Evolutionary conservation across 2,888 invertebrate species (phyloP).

Genomic region (Cinara cedri): DNA sequence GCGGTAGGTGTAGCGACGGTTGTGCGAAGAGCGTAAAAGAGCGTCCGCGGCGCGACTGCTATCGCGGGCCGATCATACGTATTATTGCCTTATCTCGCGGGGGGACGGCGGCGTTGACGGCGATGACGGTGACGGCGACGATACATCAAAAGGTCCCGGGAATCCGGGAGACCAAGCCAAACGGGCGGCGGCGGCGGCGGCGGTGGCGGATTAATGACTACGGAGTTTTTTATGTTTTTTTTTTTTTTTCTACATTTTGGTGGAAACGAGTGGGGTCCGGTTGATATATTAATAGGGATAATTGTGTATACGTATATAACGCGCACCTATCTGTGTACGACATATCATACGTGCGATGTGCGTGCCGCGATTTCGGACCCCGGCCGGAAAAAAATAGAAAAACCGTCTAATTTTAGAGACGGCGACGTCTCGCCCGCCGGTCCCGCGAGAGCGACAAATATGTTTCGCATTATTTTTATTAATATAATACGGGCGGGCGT

Average conservation of each 20-base stretch:
- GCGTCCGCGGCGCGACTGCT: slow-evolving; percentile 28
- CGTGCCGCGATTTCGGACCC: background rate
- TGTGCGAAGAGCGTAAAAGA: slow-evolving; percentile 19
- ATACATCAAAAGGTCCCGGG: slow-evolving; percentile 32
- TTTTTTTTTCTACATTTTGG: background rate
- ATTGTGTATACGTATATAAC: slow-evolving; percentile 2
- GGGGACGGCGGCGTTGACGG: background rate
- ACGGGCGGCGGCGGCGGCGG: background rate
- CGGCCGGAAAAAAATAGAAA: background rate
- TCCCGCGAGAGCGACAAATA: too few relatives aligned
- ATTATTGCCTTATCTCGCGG: slow-evolving; percentile 10
- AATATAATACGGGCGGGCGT: background rate
- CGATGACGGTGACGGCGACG: background rate
- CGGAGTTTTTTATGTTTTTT: background rate
- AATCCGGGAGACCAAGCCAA: slow-evolving; percentile 29
- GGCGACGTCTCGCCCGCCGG: background rate
- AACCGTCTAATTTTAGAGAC: slow-evolving; percentile 36
- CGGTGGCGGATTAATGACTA: slow-evolving; percentile 16
- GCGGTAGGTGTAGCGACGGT: background rate
- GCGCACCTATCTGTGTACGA: background rate
- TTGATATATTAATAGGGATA: slow-evolving; percentile 43
- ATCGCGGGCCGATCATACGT: background rate
- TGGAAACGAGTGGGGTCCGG: background rate
- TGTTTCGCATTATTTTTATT: background rate
- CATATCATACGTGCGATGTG: background rate